A percentile compares a stretch with the other conserved stretches of the same genome.
Conservation (phyloP, 2,888 invertebrate genomes). For the Trichacis sp. region DNA sequence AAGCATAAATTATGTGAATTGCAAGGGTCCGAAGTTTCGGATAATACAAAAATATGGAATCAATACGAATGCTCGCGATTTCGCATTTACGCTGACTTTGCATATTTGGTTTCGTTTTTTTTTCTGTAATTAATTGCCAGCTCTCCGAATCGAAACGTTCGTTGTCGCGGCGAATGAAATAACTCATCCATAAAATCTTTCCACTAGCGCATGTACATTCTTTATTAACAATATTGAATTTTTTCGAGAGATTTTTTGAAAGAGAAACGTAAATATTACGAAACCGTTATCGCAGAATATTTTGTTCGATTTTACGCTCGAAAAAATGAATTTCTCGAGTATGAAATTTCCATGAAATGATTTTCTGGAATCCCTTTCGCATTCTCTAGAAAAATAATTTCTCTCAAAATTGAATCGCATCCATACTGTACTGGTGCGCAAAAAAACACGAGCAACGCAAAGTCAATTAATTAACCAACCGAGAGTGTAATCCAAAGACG, state of each 20-base stretch:
- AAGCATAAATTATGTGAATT: constrained; percentile 17
- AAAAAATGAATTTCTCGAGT: too few relatives aligned
- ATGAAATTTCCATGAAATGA: too few relatives aligned
- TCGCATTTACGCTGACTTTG: constrained; percentile 16
- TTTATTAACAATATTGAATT: constrained; percentile 34
- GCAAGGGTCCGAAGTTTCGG: not conserved
- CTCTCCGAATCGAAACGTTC: constrained; percentile 14
- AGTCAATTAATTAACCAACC: too few relatives aligned
- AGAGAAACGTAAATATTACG: constrained; percentile 21
- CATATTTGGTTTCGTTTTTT: constrained; percentile 19
- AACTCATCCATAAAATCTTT: constrained; percentile 26
- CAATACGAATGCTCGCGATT: constrained; percentile 25
- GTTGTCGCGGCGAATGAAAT: constrained; percentile 28
- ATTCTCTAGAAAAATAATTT: too few relatives aligned
- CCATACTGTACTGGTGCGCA: too few relatives aligned
- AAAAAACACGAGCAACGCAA: too few relatives aligned
- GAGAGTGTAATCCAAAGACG: too few relatives aligned
- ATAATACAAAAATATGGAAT: constrained; percentile 15
- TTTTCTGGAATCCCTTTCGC: too few relatives aligned
- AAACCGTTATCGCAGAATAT: too few relatives aligned
- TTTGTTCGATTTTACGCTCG: not conserved
- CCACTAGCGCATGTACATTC: constrained; percentile 24
- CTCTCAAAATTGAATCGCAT: too few relatives aligned
- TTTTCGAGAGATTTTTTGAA: constrained; percentile 26
- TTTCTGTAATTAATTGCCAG: constrained; percentile 31